A percentile compares a stretch with the other conserved stretches of the same genome.
Conservation (phyloP, 1,140 invertebrate genomes). For the Riptortus pedestris region DNA sequence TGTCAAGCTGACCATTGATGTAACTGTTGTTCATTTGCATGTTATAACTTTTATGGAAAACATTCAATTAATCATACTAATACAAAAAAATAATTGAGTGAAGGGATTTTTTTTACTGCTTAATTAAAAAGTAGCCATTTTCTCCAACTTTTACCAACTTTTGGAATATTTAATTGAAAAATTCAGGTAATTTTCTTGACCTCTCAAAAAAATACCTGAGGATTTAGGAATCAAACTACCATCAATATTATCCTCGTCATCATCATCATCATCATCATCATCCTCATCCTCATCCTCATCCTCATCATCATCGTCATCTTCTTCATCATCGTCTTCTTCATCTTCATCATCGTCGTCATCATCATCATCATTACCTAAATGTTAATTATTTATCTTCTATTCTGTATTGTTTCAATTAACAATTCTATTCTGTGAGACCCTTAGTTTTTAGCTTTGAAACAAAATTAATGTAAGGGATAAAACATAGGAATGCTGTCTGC, state of each 20-base stretch:
- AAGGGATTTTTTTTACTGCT: no score
- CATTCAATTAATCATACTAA: no score
- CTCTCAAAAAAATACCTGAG: slow-evolving; percentile 21
- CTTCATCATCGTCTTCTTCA: slow-evolving; percentile 37
- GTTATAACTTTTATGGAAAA: no score
- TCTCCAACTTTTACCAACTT: no score
- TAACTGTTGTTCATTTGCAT: no score
- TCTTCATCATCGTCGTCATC: slow-evolving; percentile 42
- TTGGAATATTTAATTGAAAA: not conserved
- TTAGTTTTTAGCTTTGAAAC: no score
- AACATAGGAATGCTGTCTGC: no score
- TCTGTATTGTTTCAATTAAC: slow-evolving; percentile 2
- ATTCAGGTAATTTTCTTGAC: slow-evolving; percentile 15
- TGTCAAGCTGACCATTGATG: no score
- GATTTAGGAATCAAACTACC: slow-evolving; percentile 8
- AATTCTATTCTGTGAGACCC: no score
- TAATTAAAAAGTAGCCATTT: no score
- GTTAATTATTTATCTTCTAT: slow-evolving; percentile 13
- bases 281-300: slow-evolving; percentile 36
- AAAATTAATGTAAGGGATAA: no score
- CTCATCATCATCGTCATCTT: slow-evolving; percentile 37
- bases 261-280: slow-evolving; percentile 40
- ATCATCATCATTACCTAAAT: slow-evolving; percentile 40
- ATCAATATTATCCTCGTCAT: slow-evolving; percentile 40
- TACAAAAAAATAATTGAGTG: no score